Evolutionary conservation across 2,888 invertebrate genomes (phyloP), one percentile per base, ranked within the genome.

Genomic region (Platerodrilus igneus): DNA sequence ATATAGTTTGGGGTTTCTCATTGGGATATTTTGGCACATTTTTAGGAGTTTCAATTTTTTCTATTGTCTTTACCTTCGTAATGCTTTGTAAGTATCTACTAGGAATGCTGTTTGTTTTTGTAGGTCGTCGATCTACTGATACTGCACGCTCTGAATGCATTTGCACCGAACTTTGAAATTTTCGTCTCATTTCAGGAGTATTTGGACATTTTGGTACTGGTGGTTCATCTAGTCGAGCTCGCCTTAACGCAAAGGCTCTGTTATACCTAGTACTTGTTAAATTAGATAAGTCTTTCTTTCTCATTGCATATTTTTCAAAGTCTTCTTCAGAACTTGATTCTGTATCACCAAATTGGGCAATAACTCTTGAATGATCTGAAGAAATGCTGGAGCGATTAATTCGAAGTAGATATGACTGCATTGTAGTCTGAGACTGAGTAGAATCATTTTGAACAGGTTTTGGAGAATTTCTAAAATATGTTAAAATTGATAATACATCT

Each of bases 171-270:
- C 58, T 52, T 23, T 60, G 62, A 38, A 77, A 76, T 55, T 78
- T 79, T 47, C 78, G 60, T 21, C 74, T 69, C 74, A 77, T 72
- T 52, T 79, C 78, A 0, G 79, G 78, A 0, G 79, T 79, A 34
- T 77, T 78, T 1, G 78, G 78, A 60, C 78, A 78, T 53, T 73
- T 67, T 0, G 57, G 74, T 6, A 72, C 69, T 1, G 67, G 72
- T 19, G 63, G 53, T 37, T 64, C 62, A 48, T 79, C 81, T 20
- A 81, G 57, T 49, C 78, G 64, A n/a, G 78, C 74, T 65, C 82
- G 53, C 53, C 86, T 70, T 69, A 84, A 69, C 60, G 82, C 75
- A 43, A 79, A 72, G n/a, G 85, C 83, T 49, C 86, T 75, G 63
- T 90, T 91, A 53, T 81, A 80, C 41, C 74, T 77, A 59, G 78